These are phyloP conservation scores for Ethmia dodecea DNA, from an alignment of 2,888 invertebrate species.

Conservation along the genomic window DNA sequence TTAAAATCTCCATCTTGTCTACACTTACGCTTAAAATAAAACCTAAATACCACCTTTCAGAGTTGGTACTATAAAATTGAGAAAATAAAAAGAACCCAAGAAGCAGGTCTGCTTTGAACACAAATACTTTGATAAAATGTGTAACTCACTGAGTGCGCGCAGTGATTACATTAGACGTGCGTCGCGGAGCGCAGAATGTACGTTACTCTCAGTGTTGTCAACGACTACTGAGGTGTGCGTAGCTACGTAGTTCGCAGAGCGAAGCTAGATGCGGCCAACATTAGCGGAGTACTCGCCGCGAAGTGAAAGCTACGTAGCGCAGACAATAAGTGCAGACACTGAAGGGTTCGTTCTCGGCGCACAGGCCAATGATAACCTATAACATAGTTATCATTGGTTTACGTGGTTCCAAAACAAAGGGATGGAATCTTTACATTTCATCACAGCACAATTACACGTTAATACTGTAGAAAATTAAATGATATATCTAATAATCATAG, in stretches of 20 bases:
- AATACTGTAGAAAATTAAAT: no score
- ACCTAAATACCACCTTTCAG: no score
- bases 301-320: conserved; percentile 75
- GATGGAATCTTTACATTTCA: conserved; percentile 54
- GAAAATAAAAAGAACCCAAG: conserved; percentile 19
- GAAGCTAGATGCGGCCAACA: conserved; percentile 70
- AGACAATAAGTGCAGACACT: conserved; percentile 77
- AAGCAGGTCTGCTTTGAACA: conserved; percentile 47
- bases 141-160: conserved; percentile 77
- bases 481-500: no score
- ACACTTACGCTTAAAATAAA: no score
- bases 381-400: conserved; percentile 78
- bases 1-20: no score
- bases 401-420: conserved; percentile 55
- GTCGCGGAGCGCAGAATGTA: conserved; percentile 65
- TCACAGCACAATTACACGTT: conserved; percentile 76
- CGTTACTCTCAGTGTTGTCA: conserved; percentile 66
- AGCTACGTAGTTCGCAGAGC: conserved; percentile 71
- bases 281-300: conserved; percentile 69
- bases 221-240: conserved; percentile 67
- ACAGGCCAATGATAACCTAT: conserved; percentile 79
- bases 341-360: conserved; percentile 74
- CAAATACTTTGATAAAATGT: conserved; percentile 65
- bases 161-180: conserved; percentile 72
- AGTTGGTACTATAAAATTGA: conserved; percentile 7